Evolutionary conservation across 2,797 vertebrate species (phyloP), one percentile per base, ranked within the genome.

Genomic region (Thripadectes ignobilis): DNA sequence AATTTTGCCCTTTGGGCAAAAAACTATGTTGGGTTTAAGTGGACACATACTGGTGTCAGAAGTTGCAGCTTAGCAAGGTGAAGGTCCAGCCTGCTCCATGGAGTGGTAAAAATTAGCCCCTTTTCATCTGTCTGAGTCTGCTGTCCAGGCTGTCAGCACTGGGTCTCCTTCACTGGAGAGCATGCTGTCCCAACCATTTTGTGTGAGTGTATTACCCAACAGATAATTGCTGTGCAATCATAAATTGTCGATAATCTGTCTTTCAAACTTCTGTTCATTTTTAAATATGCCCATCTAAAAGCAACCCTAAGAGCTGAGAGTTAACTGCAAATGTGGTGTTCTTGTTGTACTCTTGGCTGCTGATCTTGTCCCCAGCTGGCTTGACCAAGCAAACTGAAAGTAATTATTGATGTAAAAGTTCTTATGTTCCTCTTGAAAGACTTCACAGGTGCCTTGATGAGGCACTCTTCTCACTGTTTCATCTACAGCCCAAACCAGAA

Each of bases 131-230:
- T 20, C 24, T 3, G 6, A 55, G 26, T 12, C 19, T 23, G 21
- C 36, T 79, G 29, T 21, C 23, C 39, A 36, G 58, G 32, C 23
- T 63, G 36, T 24, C 49, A 68, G 36, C 7, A 2, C 45, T 59
- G 62, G 3, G 7, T 59, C 7, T 11, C 26, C 20, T 73, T 88
- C 0, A 0, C 0, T 36, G 32, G 52, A 9, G 14, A 67, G 10
- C 23, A 5, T 4, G 0, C 45, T 65, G n/a, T 38, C 45, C 20
- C 63, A 76, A 3, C 7, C 14, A 23, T 65, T 84, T 43, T 51
- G 8, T 73, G 18, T 27, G 21, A 39, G 29, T 29, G 23, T 66
- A 32, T 72, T 41, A 68, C 13, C 30, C 49, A 58, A 41, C 7
- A 54, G 32, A 12, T 24, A 67, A 45, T 38, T 83, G 32, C 24